Evolutionary conservation across 2,797 vertebrate genomes (phyloP), one percentile per base, ranked within the genome.

Genomic region (Protosalanx chinensis): DNA sequence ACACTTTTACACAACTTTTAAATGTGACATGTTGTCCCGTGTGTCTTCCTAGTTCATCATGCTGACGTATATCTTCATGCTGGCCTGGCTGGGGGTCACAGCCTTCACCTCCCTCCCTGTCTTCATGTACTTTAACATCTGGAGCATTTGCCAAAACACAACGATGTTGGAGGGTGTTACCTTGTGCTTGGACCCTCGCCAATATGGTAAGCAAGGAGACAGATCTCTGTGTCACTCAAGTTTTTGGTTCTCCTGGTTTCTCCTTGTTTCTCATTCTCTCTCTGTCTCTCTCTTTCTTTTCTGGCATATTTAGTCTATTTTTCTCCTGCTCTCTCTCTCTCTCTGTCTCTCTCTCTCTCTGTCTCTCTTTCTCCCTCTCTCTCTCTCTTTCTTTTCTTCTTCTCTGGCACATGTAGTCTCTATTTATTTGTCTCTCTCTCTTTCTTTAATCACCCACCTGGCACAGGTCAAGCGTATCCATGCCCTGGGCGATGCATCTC

Each of bases 41-140:
- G 4, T 58, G 4, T 37, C n/a, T 6, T 37, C 56, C n/a, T 20
- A 99, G 97, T 98, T 99, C 86, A 98, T 99, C 88, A 96, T 99
- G 97, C 92, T 99, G 95, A 98, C 97, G 12, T 98, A 99, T 88
- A 92, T 98, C 84, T 99, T 99, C 92, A 98, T 98, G 96, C 86
- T 99, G 93, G 97, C 97, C 83, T 99, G 97, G 97, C 93, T 99
- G 15, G 97, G 96, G 0, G 95, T 99, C 79, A 98, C 97, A 1
- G 97, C 96, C 8, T 98, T 98, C 82, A 99, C 97, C 73, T 95
- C 96, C 68, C 90, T 99, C 75, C 97, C 97, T 0, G 97, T 99
- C 87, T 99, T 97, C 81, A 96, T 98, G 91, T 99, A 98, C 86
- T 98, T 98, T 91, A 99, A 98, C 81, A 94, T 99, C 89, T 99